Base-by-base conservation (phyloP, 2,113 vertebrate species). In the Ia io region DNA sequence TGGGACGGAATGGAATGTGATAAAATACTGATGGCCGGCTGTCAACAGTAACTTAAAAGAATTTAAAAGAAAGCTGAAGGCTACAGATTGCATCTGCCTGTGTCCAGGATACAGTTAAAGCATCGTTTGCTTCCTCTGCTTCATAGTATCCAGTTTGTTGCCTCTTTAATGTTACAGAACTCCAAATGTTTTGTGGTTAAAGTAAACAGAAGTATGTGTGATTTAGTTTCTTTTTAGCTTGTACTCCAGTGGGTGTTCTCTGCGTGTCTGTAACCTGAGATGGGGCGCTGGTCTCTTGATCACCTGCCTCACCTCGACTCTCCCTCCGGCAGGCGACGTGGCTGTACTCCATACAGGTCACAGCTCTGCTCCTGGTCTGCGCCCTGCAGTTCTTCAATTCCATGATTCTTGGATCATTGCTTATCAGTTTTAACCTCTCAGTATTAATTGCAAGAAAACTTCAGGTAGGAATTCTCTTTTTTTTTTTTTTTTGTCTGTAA, bases 311-410 rank as follows among this genome's bases (percentile, higher is more conserved):
- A 69, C 78, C 14, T 6, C 5, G 0, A 9, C 93, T 83, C 20
- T 95, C 7, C 94, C 91, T 85, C 56, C 95, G 98, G 18, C 91
- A 99, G 99, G 99, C 98, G 53, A 99, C 96, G 0, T 98, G 98
- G 90, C 98, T 99, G 14, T 99, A 99, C 85, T 87, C 99, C 5
- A 98, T 99, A 44, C 99, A 99, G 95, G 98, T 99, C 47, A 95
- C 97, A n/a, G 98, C 98, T 78, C 98, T 99, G 91, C 98, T 99
- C 88, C 98, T 99, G 11, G 99, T 99, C 91, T 99, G 99, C 98
- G 84, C 99, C 17, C 98, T 99, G 28, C 99, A 99, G 98, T 99
- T 99, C 97, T 99, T 99, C 93, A 99, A 99, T 98, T 98, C 99
- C 76, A 99, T 99, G 99, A 99, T 99, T 95, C 98, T 99, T 90